phyloP scores from a whole-genome alignment of 2,113 vertebrate species.

The Brienomyrus longianalis region DNA sequence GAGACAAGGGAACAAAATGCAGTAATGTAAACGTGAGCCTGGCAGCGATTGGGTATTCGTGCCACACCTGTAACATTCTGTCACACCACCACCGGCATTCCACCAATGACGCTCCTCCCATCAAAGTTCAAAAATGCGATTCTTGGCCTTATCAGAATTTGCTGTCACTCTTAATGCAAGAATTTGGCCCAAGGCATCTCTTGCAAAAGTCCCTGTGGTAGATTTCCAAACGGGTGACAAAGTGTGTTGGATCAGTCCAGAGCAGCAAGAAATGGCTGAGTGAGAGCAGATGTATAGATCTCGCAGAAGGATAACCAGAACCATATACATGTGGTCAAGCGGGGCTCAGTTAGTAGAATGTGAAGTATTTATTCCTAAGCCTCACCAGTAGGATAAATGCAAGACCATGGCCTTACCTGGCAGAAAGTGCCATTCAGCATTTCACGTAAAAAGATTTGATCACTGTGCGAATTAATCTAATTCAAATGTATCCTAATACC shows the following conservation, averaged over 20 bases:
- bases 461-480: neutral
- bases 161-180: neutral
- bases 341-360: neutral
- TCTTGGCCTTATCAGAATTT: slow-evolving; percentile 21
- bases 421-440: neutral
- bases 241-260: neutral
- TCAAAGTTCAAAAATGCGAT: slow-evolving; percentile 24
- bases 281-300: too few species aligned
- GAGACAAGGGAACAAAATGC: neutral
- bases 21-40: neutral
- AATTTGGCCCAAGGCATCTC: neutral
- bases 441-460: neutral
- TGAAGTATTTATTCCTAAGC: neutral
- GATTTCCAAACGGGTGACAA: neutral
- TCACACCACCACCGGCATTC: slow-evolving; percentile 26
- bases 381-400: neutral
- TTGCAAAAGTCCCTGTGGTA: neutral
- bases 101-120: slow-evolving; percentile 19
- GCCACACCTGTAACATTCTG: slow-evolving; percentile 10
- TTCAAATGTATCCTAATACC: neutral
- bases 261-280: neutral
- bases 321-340: neutral
- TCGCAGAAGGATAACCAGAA: neutral
- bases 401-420: neutral
- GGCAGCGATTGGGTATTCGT: neutral